Base-by-base conservation (phyloP, 2,113 vertebrate genomes). In the Chaetodon auriga region DNA sequence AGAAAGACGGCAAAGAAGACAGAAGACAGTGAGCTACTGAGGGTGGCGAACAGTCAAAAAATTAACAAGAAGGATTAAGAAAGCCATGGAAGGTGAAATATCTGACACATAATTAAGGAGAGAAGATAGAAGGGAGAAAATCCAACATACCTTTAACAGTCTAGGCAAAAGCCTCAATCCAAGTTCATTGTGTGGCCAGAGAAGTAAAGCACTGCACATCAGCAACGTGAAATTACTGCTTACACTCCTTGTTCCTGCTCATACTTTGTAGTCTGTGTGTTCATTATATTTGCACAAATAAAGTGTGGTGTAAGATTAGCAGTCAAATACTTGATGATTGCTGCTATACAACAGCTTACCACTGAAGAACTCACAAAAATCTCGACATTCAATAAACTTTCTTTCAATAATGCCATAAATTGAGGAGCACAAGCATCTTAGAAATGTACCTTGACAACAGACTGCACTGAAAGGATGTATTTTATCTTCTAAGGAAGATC, bases 181-280 rank as follows among this genome's bases (percentile, higher is more conserved):
- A 25, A 41, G 10, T 41, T 75, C 21, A 45, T 11, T 45, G 43
- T 45, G 43, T 45, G 2, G 1, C 43, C 38, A 41, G 8, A 45
- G 11, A 45, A 45, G 10, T 2, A 12, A 45, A 45, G 8, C 9
- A 45, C 43, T 11, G 43, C 11, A 48, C 3, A 48, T 16, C 15
- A 16, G 13, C 14, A 16, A 48, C 15, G 5, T 15, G 46, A 48
- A 48, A 48, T 48, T 7, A 48, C 4, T 3, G 14, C 2, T 48
- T 51, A 18, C 46, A 48, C 46, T 14, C 14, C 46, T 3, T 48
- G 48, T 51, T 51, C 41, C 41, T 10, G 43, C 43, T 43, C 46
- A 46, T n/a, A 60, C 25, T 68, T 54, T 62, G 30, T 18, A 54
- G 46, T 25, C 6, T 58, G 46, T 77, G 18, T 68, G n/a, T 65